Base-by-base conservation (phyloP, 2,797 vertebrate species). In the Spondyliosoma cantharus region DNA sequence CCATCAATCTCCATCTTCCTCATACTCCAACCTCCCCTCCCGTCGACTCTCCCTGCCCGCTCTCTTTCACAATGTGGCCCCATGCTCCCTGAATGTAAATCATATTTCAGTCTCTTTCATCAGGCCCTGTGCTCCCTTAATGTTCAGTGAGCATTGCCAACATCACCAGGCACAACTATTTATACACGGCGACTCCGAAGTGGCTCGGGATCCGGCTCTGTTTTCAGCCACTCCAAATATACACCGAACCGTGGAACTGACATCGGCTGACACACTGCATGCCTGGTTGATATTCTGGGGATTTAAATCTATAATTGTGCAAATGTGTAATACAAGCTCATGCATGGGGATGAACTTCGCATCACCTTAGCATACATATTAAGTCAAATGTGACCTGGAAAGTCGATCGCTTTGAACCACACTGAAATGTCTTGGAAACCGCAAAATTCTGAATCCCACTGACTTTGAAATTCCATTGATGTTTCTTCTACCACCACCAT, bases 71-170 rank as follows among this genome's bases (percentile, higher is more conserved):
- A 86, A 84, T 86, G 69, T 60, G 67, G 66, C 57, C 61, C 70
- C 42, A 49, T 81, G 78, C 82, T 72, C 32, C 4, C 75, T 86
- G 90, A 88, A 93, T 92, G 85, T 86, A 91, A 93, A 93, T 89
- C 82, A 80, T 72, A 90, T 94, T 94, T 92, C 93, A 92, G 74
- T 81, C 78, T 90, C 92, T 94, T 94, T 93, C 92, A 94, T 94
- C 93, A 93, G 90, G 76, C 81, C 53, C 74, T 2, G 12, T 42
- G 56, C 69, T 74, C 79, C 80, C 65, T 82, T 90, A 87, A 89
- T 80, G 84, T 69, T 90, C 82, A 46, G 8, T 22, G 74, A 88
- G 84, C 76, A 63, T 69, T 49, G 78, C 74, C 75, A 74, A 43
- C 87, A 86, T 87, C 87, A 76, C 81, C 81, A 50, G 74, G 53